Percentiles rank a stretch among this genome's conserved stretches.
Conservation (phyloP, 1,140 invertebrate genomes). For the Cylas formicarius region DNA sequence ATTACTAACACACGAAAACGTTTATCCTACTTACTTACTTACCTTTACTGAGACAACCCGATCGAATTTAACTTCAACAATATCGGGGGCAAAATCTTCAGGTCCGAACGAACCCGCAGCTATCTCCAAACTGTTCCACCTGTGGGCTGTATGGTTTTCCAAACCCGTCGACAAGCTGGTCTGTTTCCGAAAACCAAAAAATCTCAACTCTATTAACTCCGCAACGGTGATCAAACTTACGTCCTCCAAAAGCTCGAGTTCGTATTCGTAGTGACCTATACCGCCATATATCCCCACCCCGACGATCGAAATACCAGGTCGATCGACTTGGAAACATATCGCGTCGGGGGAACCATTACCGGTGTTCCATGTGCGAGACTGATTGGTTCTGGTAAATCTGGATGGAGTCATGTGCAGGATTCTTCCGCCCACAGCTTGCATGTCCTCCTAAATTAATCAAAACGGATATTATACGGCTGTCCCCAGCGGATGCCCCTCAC, state of each 20-base stretch:
- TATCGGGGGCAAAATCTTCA: constrained; percentile 68
- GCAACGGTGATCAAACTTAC: constrained; percentile 28
- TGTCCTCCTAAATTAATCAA: constrained; percentile 52
- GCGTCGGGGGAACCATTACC: constrained; percentile 95
- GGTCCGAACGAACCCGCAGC: constrained; percentile 65
- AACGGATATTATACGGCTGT: constrained; percentile 14
- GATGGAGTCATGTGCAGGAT: constrained; percentile 79
- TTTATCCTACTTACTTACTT: no score
- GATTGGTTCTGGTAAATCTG: constrained; percentile 82
- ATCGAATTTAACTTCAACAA: constrained; percentile 87
- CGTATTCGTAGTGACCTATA: constrained; percentile 79
- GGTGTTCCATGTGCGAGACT: constrained; percentile 90
- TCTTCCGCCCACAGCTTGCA: constrained; percentile 55
- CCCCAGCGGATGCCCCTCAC: constrained; percentile 3
- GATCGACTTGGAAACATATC: constrained; percentile 83
- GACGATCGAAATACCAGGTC: constrained; percentile 78
- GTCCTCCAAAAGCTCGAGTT: constrained; percentile 86
- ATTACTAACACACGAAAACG: no score
- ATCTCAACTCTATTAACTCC: constrained; percentile 29
- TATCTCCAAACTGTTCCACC: constrained; percentile 70
- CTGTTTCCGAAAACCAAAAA: constrained; percentile 23
- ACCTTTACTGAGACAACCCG: constrained; percentile 79
- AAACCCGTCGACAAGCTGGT: constrained; percentile 35
- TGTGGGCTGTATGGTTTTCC: constrained; percentile 48
- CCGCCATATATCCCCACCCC: constrained; percentile 88